phyloP scores from a whole-genome alignment of 1,140 invertebrate species.

The Aphelenchoides besseyi region DNA sequence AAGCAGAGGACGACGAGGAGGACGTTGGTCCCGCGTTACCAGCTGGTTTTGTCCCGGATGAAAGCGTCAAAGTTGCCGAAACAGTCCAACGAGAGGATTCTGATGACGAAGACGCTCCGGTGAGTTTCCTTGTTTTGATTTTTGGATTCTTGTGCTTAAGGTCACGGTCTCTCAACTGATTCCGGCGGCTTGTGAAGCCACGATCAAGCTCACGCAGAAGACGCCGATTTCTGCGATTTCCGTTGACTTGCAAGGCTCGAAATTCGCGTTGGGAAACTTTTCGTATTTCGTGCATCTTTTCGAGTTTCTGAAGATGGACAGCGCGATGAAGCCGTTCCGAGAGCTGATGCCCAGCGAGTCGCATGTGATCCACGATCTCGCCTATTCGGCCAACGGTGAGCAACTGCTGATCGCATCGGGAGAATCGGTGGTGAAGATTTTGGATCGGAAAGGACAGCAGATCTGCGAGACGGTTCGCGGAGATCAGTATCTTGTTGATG shows the following conservation, averaged over 20 bases:
- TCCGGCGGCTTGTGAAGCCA: constrained; percentile 45
- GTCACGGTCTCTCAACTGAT: constrained; percentile 46
- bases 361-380: constrained; percentile 83
- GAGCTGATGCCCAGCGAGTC: constrained; percentile 87
- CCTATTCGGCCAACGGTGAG: constrained; percentile 90
- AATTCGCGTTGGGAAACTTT: constrained; percentile 80
- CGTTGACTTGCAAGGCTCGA: constrained; percentile 84
- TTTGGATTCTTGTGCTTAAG: constrained; percentile 33
- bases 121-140: constrained; percentile 15
- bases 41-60: constrained; percentile 39
- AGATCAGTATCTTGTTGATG: constrained; percentile 92
- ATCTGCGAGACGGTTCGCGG: constrained; percentile 89
- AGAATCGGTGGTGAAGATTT: constrained; percentile 77
- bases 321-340: constrained; percentile 81
- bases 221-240: constrained; percentile 72
- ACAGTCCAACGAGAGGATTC: neutral
- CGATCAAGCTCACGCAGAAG: constrained; percentile 18
- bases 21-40: constrained; percentile 47
- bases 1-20: constrained; percentile 34
- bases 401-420: constrained; percentile 88
- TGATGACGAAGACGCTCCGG: constrained; percentile 38
- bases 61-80: constrained; percentile 25
- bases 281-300: constrained; percentile 94
- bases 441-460: constrained; percentile 93
- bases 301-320: constrained; percentile 98